Conservation (phyloP, 2,888 invertebrate species). For the Ceraclea dissimilis region DNA sequence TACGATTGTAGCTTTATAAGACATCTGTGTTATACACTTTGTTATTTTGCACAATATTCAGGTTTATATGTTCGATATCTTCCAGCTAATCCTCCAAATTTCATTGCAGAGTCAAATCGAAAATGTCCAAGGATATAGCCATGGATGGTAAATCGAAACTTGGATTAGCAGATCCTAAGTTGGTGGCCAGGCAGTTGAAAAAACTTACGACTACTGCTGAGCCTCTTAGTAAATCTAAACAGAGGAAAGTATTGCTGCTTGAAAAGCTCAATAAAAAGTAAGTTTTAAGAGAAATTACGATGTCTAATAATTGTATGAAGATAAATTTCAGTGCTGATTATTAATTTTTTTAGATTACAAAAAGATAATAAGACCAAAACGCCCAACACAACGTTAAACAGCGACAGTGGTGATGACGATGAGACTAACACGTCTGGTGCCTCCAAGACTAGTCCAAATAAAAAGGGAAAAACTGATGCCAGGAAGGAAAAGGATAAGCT, state of each 20-base stretch:
- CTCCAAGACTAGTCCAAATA: conserved; percentile 1
- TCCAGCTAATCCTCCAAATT: no score
- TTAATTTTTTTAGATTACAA: neutral
- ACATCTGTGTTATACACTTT: no score
- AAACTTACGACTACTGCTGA: conserved; percentile 19
- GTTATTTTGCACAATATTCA: no score
- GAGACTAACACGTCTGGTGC: neutral
- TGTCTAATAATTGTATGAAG: no score
- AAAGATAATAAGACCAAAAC: neutral
- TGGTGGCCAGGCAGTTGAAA: conserved; percentile 18
- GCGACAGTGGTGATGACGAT: neutral
- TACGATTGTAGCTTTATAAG: no score
- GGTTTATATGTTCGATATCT: no score
- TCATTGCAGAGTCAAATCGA: conserved; percentile 12
- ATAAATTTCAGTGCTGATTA: neutral
- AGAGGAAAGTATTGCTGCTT: conserved; percentile 19
- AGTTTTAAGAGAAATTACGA: neutral
- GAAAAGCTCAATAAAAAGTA: conserved; percentile 4
- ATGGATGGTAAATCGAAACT: conserved; percentile 18
- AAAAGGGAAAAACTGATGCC: conserved; percentile 2
- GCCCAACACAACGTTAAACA: neutral
- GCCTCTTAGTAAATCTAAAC: conserved; percentile 19
- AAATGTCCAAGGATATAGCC: conserved; percentile 21
- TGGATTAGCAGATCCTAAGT: conserved; percentile 15
- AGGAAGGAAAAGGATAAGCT: conserved; percentile 11